Conservation (phyloP, 1,140 invertebrate genomes). For the Drosophila azteca region DNA sequence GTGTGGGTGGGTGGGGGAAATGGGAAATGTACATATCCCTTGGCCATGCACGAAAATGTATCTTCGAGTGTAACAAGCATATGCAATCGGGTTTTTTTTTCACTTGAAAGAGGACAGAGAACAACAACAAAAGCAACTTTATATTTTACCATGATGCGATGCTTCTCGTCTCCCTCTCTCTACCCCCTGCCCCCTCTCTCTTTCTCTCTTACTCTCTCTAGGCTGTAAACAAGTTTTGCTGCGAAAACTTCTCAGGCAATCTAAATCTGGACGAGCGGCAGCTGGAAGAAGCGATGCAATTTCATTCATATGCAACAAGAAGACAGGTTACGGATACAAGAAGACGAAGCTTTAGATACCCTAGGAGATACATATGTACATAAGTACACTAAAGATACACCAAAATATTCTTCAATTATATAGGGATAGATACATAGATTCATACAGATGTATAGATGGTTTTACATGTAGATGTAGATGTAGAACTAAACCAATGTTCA, state of each 20-base stretch:
- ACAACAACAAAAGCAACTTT: slow-evolving; percentile 30
- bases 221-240: slow-evolving; percentile 73
- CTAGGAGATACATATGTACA: no score
- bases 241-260: slow-evolving; percentile 73
- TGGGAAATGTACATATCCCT: slow-evolving; percentile 27
- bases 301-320: slow-evolving; percentile 69
- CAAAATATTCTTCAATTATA: no score
- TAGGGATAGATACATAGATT: no score
- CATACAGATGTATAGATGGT: no score
- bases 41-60: slow-evolving; percentile 37
- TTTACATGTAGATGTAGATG: no score
- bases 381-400: no score
- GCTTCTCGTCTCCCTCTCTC: not conserved
- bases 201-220: not conserved
- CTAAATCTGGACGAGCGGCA: slow-evolving; percentile 53
- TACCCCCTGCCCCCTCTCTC: not conserved
- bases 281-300: slow-evolving; percentile 57
- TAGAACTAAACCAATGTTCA: no score
- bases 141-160: not conserved
- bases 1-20: slow-evolving; percentile 37
- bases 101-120: slow-evolving; percentile 36
- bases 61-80: slow-evolving; percentile 53
- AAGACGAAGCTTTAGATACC: no score
- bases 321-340: not conserved
- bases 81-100: slow-evolving; percentile 57